A percentile compares a stretch with the other conserved stretches of the same genome.
Conservation (phyloP, 2,113 vertebrate species). For the Hypocryptadius cinnamomeus region DNA sequence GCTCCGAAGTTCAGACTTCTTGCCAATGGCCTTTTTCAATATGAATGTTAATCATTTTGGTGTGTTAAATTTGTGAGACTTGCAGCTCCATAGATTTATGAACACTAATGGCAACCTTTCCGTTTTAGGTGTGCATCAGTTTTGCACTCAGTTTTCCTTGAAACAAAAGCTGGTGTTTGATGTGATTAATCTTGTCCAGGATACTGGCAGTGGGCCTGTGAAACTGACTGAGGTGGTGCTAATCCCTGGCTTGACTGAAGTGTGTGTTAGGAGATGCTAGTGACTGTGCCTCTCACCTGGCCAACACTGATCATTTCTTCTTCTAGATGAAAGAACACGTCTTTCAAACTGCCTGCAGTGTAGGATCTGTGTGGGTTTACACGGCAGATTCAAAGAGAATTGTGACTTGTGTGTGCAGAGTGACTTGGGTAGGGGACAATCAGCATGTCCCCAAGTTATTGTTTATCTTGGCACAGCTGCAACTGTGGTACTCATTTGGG, state of each 20-base stretch:
- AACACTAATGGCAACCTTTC: background rate
- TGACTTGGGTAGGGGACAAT: background rate
- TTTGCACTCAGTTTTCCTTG: background rate
- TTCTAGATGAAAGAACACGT: background rate
- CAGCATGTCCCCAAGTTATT: background rate
- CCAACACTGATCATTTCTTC: background rate
- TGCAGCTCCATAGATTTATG: fast-evolving
- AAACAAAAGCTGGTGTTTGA: background rate
- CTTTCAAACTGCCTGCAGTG: background rate
- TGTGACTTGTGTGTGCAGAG: background rate
- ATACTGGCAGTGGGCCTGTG: background rate
- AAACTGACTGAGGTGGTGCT: background rate
- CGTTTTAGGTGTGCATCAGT: background rate
- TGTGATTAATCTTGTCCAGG: background rate
- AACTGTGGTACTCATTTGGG: fast-evolving
- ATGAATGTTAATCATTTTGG: background rate
- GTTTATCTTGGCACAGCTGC: fast-evolving
- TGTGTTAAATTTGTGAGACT: background rate
- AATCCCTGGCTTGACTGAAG: background rate
- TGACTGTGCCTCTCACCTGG: background rate
- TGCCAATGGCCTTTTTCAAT: background rate
- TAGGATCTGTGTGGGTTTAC: background rate
- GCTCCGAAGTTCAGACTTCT: background rate
- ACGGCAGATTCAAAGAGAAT: background rate
- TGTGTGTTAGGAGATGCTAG: background rate